These are phyloP conservation scores for Atta colombica DNA, from an alignment of 1,140 invertebrate species.

Conservation along the genomic window DNA sequence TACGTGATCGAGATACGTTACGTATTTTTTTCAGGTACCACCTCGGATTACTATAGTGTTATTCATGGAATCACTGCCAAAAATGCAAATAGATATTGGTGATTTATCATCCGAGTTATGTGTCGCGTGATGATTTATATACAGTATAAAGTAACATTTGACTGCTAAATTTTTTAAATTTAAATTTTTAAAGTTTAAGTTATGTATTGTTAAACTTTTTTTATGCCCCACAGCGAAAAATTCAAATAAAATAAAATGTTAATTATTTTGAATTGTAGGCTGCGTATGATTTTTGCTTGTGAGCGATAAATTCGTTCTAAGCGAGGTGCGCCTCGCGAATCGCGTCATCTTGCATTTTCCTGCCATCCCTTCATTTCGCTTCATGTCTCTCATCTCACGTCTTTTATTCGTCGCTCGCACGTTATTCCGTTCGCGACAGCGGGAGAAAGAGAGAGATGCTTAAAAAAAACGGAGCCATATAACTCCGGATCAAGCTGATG, in stretches of 20 bases:
- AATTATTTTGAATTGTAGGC: conserved; percentile 20
- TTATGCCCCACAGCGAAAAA: neutral
- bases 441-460: conserved; percentile 9
- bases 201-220: neutral
- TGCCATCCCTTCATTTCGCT: neutral
- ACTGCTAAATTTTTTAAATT: neutral
- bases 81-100: conserved; percentile 6
- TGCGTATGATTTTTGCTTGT: neutral
- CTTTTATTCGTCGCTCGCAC: conserved; percentile 10
- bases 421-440: neutral
- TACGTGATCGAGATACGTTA: neutral
- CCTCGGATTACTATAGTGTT: conserved; percentile 28
- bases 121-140: conserved; percentile 4
- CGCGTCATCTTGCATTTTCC: neutral
- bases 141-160: neutral
- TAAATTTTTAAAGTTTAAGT: neutral
- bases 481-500: conserved; percentile 76
- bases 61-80: neutral
- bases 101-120: conserved; percentile 25
- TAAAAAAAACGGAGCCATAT: conserved; percentile 63
- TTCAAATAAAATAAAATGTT: neutral
- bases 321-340: conserved; percentile 38
- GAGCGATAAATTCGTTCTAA: conserved; percentile 35
- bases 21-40: neutral
- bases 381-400: neutral